Conservation (phyloP, 2,888 invertebrate species). For the Scelioninae gen. 1 region DNA sequence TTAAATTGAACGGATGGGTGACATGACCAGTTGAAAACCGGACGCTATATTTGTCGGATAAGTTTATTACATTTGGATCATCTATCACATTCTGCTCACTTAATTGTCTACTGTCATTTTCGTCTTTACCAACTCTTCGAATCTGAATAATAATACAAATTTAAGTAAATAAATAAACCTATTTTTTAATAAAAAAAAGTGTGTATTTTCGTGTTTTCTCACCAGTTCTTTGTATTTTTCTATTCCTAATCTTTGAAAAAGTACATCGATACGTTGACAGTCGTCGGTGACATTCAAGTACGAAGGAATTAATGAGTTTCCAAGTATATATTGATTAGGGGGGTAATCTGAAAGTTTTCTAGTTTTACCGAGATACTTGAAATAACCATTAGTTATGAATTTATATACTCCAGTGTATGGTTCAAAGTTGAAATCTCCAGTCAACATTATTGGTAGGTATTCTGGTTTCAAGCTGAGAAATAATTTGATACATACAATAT, state of each 20-base stretch:
- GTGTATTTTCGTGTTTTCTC: constrained; percentile 34
- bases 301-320: constrained; percentile 81
- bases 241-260: constrained; percentile 84
- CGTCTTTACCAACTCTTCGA: not conserved
- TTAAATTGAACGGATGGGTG: constrained; percentile 88
- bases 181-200: no score
- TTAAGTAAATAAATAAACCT: not conserved
- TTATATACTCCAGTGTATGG: constrained; percentile 90
- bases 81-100: constrained; percentile 89
- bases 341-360: constrained; percentile 83
- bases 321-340: constrained; percentile 70
- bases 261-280: constrained; percentile 86
- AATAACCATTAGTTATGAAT: constrained; percentile 88
- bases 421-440: constrained; percentile 96
- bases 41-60: constrained; percentile 71
- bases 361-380: constrained; percentile 85
- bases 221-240: constrained; percentile 63
- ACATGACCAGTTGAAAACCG: constrained; percentile 79
- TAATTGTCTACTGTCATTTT: constrained; percentile 75
- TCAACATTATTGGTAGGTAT: constrained; percentile 92
- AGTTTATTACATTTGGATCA: constrained; percentile 90
- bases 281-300: constrained; percentile 85
- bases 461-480: constrained; percentile 78
- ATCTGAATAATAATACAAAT: constrained; percentile 4
- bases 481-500: not conserved